These are phyloP conservation scores for Vollenhovia emeryi DNA, from an alignment of 1,140 invertebrate genomes.

Conservation along the genomic window DNA sequence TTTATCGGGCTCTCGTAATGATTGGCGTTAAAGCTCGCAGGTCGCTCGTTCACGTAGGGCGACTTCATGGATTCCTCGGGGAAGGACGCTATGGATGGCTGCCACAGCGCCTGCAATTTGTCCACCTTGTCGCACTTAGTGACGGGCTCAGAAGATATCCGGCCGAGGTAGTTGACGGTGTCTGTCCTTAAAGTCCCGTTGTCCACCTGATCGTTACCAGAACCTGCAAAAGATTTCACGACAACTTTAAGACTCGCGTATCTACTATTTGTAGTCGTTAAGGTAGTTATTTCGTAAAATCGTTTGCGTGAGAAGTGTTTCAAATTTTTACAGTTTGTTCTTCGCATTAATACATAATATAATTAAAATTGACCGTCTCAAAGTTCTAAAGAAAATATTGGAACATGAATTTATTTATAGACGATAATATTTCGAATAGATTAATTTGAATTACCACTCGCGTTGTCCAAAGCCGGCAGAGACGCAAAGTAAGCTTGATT, in stretches of 20 bases:
- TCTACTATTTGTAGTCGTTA: neutral
- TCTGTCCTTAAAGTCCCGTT: conserved; percentile 67
- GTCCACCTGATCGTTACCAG: conserved; percentile 42
- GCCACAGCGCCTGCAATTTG: conserved; percentile 83
- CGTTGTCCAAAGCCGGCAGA: conserved; percentile 75
- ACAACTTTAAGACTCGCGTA: neutral
- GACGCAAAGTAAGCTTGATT: conserved; percentile 87
- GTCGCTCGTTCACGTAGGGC: conserved; percentile 80
- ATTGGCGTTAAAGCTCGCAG: conserved; percentile 66
- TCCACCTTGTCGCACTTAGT: conserved; percentile 83
- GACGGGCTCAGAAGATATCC: conserved; percentile 78
- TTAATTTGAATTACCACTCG: conserved; percentile 73
- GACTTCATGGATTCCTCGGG: conserved; percentile 71
- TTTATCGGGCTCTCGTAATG: conserved; percentile 86
- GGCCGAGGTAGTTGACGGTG: conserved; percentile 81
- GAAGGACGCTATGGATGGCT: conserved; percentile 73
- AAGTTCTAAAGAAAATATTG: no score
- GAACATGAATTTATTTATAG: no score
- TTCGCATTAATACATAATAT: no score
- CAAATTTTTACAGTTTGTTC: no score
- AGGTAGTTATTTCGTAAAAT: no score
- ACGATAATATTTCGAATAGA: neutral
- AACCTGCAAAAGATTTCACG: conserved; percentile 44
- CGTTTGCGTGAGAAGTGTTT: no score
- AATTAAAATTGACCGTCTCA: no score